These are phyloP conservation scores for Lycorma delicatula DNA, from an alignment of 1,140 invertebrate species.

Conservation along the genomic window DNA sequence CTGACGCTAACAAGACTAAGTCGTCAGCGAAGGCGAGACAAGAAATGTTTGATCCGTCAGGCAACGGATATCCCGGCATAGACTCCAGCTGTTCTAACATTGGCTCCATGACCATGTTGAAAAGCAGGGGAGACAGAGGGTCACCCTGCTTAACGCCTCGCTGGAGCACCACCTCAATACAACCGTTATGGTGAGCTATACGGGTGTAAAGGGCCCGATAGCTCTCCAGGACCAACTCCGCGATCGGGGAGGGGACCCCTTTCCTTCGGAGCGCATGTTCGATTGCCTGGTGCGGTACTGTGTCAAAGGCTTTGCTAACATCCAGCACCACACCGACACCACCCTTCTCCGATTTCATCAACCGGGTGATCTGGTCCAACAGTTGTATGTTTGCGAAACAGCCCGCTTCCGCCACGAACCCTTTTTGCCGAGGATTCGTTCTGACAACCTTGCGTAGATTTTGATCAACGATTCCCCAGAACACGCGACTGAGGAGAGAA, in stretches of 20 bases:
- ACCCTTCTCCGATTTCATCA: constrained; percentile 14
- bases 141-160: constrained; percentile 35
- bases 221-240: background rate
- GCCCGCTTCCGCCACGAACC: constrained; percentile 23
- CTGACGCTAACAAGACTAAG: constrained; percentile 7
- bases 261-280: constrained; percentile 10
- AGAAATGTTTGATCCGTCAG: background rate
- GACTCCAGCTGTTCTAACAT: constrained; percentile 13
- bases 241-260: background rate
- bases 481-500: constrained; percentile 22
- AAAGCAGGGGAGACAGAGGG: constrained; percentile 30
- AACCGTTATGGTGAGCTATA: constrained; percentile 1
- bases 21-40: constrained; percentile 18
- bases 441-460: constrained; percentile 15
- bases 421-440: constrained; percentile 24
- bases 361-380: constrained; percentile 13
- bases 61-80: background rate
- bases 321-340: constrained; percentile 28
- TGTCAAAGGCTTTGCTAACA: constrained; percentile 34
- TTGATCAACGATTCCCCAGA: constrained; percentile 24
- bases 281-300: constrained; percentile 28
- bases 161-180: background rate
- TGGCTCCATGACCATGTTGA: constrained; percentile 32
- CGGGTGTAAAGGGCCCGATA: background rate
- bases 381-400: constrained; percentile 20